Conservation (phyloP, 2,113 vertebrate genomes). For the Seriola dumerili region DNA sequence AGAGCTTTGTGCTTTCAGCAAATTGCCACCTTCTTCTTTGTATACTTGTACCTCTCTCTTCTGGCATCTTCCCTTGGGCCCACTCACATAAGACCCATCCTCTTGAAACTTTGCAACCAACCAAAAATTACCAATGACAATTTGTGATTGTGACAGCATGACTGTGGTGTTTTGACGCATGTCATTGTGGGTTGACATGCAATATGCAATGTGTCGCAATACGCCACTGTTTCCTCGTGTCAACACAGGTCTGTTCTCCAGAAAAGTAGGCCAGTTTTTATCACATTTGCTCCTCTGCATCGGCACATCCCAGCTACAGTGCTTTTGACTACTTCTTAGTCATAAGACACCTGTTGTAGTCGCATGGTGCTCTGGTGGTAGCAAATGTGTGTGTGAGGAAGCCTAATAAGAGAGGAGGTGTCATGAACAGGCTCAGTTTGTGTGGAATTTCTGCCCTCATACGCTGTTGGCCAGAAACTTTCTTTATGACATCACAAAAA, state of each 20-base stretch:
- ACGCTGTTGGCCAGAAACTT: neutral
- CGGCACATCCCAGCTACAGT: too few relatives aligned
- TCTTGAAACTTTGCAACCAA: neutral
- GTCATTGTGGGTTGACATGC: neutral
- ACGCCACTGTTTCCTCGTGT: neutral
- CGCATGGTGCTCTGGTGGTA: neutral
- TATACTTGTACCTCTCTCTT: neutral
- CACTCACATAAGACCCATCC: neutral
- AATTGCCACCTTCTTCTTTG: neutral
- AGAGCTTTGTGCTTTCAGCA: neutral
- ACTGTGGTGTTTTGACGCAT: neutral
- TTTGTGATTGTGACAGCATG: too few relatives aligned
- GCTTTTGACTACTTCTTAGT: too few relatives aligned
- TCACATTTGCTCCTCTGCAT: too few relatives aligned
- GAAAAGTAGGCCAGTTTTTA: neutral
- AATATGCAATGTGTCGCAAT: neutral
- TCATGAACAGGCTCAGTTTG: neutral
- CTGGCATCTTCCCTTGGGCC: neutral
- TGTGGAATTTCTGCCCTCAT: neutral
- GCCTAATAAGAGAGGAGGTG: neutral
- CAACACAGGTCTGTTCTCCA: neutral
- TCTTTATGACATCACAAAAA: constrained; percentile 5
- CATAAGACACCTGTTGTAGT: too few relatives aligned
- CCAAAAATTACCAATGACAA: neutral
- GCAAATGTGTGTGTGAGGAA: neutral